A percentile compares a stretch with the other conserved stretches of the same genome.
Evolutionary conservation across 2,797 vertebrate genomes (phyloP).

Genomic region (Chaetodon trifasciatus): DNA sequence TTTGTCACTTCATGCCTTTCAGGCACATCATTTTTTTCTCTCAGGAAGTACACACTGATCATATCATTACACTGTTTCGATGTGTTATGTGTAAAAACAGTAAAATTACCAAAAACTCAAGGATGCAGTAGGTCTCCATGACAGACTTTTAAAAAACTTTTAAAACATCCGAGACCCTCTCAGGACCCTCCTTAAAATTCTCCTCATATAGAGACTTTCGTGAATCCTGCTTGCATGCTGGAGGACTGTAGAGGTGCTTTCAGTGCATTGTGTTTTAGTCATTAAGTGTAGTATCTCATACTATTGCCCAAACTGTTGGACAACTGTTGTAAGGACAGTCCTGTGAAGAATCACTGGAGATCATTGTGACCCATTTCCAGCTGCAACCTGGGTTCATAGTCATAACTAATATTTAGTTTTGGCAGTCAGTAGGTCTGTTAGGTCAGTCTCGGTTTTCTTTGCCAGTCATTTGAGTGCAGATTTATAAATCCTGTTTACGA

Average conservation of each 20-base stretch:
- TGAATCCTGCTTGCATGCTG: not conserved
- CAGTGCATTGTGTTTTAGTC: conserved; percentile 1
- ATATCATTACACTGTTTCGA: not conserved
- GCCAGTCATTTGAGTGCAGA: conserved; percentile 11
- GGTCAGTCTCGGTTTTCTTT: conserved; percentile 7
- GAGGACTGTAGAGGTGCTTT: not conserved
- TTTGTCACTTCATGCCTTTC: conserved; percentile 30
- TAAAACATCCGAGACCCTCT: not conserved
- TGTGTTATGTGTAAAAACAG: not conserved
- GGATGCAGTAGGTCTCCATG: not conserved
- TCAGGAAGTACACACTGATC: not conserved
- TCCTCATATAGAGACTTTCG: not conserved
- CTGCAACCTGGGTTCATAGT: conserved; percentile 14
- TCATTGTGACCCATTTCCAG: conserved; percentile 15
- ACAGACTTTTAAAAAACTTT: not conserved
- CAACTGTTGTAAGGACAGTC: not conserved
- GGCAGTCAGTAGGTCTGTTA: not conserved
- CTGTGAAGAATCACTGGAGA: not conserved
- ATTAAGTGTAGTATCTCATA: not conserved
- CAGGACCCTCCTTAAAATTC: not conserved
- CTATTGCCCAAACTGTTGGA: not conserved
- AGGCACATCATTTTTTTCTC: conserved; percentile 3
- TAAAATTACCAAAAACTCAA: not conserved
- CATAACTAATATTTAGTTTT: conserved; percentile 22
- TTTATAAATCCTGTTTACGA: conserved; percentile 14